Conservation (phyloP, 92 coral and sea anemone genomes). For the Zoanthus gigantus region DNA sequence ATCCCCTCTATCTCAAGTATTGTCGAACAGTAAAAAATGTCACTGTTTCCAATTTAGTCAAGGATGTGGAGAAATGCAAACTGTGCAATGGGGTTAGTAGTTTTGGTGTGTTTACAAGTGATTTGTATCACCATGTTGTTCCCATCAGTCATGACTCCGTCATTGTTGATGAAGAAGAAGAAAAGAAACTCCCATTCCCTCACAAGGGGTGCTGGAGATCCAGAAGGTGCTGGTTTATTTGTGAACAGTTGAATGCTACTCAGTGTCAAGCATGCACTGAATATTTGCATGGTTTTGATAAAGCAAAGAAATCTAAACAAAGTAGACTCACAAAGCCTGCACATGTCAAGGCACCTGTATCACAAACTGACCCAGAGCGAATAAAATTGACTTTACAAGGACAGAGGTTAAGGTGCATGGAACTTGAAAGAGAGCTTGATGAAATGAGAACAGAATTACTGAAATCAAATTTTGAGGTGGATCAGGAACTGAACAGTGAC, state of each 20-base stretch:
- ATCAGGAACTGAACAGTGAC: neutral
- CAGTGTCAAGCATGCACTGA: neutral
- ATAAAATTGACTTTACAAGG: neutral
- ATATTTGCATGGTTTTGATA: neutral
- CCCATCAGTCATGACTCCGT: constrained; percentile 41
- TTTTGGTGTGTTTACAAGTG: neutral
- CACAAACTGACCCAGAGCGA: constrained; percentile 16
- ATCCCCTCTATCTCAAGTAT: constrained; percentile 56
- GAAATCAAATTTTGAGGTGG: neutral
- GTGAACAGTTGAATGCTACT: neutral
- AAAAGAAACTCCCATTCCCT: constrained; percentile 60
- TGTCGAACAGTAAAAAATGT: constrained; percentile 55
- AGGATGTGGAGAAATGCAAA: constrained; percentile 48
- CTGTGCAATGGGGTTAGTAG: constrained; percentile 56
- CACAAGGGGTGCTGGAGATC: constrained; percentile 44
- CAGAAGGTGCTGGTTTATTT: constrained; percentile 20
- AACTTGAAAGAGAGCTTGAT: neutral
- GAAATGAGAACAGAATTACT: neutral
- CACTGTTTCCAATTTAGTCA: constrained; percentile 60
- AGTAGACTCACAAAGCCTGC: neutral
- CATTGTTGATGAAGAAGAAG: constrained; percentile 21
- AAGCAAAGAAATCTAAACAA: neutral
- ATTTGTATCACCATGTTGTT: constrained; percentile 67
- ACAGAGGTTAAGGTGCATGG: neutral
- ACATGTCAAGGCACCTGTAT: constrained; percentile 9